Evolutionary conservation across 2,888 invertebrate genomes (phyloP), one percentile per base, ranked within the genome.

Genomic region (Ormyrus labotus): DNA sequence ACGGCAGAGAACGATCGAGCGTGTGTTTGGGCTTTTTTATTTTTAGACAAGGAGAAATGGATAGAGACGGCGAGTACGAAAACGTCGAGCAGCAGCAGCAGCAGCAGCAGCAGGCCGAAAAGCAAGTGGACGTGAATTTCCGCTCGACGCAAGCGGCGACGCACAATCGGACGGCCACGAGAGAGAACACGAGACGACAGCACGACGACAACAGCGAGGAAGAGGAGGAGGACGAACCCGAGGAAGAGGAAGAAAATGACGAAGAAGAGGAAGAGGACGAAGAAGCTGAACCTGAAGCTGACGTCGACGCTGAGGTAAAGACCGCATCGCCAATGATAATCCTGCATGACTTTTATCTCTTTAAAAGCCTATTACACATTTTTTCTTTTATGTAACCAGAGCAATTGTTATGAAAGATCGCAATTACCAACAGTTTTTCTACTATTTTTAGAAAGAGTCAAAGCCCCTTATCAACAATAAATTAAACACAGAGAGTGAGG

Each of bases 21-120:
- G 51, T 53, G 61, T 71, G 57, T 55, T 71, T 76, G 47, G 60
- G 47, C 47, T 68, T 73, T 78, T 69, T 73, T 75, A 75, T 80
- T 80, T 70, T 64, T 75, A 74, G 58, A 79, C 64, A 63, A 8
- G 13, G 50, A 85, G 87, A 87, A 83, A 89, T 89, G 89, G 89
- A 89, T 77, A 88, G 88, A 81, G 88, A 89, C 78, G 86, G 84
- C 73, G 86, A 87, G 79, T 87, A 86, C 81, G 88, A 88, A 71
- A 88, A 67, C 47, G 78, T 50, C 61, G 78, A 71, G 45, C 68
- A 74, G 65, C 47, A 58, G 67, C 47, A 19, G 19, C 19, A 19
- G 19, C 19, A 19, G 19, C 19, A 69, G 63, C 61, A 75, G 80
- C 75, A 70, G 60, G n/a, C 10, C 51, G 61, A 81, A 19, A 74